These are phyloP conservation scores for Rhagophthalmus giganteus DNA, from an alignment of 2,888 invertebrate genomes.

Conservation along the genomic window DNA sequence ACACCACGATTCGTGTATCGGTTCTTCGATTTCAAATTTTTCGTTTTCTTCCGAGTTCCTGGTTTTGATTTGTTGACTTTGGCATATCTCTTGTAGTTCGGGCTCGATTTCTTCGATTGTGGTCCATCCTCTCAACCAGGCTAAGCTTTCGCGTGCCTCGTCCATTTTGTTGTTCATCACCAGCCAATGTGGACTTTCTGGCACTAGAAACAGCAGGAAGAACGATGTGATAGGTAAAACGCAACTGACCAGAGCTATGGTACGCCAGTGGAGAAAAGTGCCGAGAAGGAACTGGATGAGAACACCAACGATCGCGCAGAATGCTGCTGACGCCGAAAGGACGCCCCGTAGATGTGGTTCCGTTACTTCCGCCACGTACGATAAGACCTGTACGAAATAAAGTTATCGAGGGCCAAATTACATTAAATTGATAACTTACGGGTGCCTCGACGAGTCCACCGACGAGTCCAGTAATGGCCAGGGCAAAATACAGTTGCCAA, in stretches of 20 bases:
- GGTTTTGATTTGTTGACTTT: background rate
- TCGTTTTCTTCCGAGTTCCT: background rate
- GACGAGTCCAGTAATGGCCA: slow-evolving; percentile 72
- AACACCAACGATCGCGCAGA: slow-evolving; percentile 75
- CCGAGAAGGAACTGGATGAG: slow-evolving; percentile 77
- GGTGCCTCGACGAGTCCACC: slow-evolving; percentile 82
- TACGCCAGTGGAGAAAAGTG: slow-evolving; percentile 72
- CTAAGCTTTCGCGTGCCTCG: slow-evolving; percentile 70
- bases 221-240: slow-evolving; percentile 68
- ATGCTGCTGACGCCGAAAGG: slow-evolving; percentile 73
- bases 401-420: background rate
- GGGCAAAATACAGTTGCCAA: slow-evolving; percentile 68
- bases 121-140: slow-evolving; percentile 82
- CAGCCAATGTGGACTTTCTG: slow-evolving; percentile 82
- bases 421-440: slow-evolving; percentile 62
- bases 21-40: background rate
- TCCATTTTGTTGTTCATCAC: slow-evolving; percentile 66
- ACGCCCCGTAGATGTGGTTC: slow-evolving; percentile 78
- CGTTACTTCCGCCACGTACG: slow-evolving; percentile 82
- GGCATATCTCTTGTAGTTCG: slow-evolving; percentile 60
- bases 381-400: slow-evolving; percentile 64
- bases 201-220: slow-evolving; percentile 68
- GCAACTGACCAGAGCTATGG: slow-evolving; percentile 70
- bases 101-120: slow-evolving; percentile 62
- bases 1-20: background rate